Base-by-base conservation (phyloP, 2,888 invertebrate species). In the Coenonympha arcania region DNA sequence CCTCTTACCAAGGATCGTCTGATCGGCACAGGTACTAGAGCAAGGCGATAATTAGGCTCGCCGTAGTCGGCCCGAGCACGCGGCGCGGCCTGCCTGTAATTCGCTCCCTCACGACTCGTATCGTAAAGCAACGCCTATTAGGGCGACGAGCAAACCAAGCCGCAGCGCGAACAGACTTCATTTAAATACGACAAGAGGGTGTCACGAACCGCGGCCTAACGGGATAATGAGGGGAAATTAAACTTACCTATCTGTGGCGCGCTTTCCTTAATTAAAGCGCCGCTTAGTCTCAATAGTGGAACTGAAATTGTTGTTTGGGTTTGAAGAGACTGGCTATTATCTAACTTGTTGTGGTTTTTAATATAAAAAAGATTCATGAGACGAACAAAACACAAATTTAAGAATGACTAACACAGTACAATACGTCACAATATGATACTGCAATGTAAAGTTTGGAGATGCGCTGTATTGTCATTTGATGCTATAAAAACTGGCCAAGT, bases 61-160 rank as follows among this genome's bases (percentile, higher is more conserved):
- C 54, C 51, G 41, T 54, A 54, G n/a, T n/a, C n/a, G n/a, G n/a
- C n/a, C n/a, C 48, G 45, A 48, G 54, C n/a, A n/a, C n/a, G 48
- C 34, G 54, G 48, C 18, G 40, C 16, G 40, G 11, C 13, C 13
- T 6, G 24, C 16, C 26, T 16, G 40, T 18, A 28, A 28, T 16
- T 26, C 18, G 40, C 26, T 26, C 26, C n/a, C 40, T 41, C 40
- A 26, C 40, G 40, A 28, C 37, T 37, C 13, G 40, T 18, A n/a
- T 16, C 40, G 40, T 41, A 26, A 16, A 40, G 31, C 40, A 37
- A 28, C 15, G 11, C 13, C 40, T 11, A 18, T 26, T 41, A 41
- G 16, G 26, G 40, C 40, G 13, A 9, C 11, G 28, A 11, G 11
- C 26, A 16, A 41, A 41, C n/a, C n/a, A n/a, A n/a, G n/a, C n/a